Percentiles rank a stretch among this genome's conserved stretches.
Evolutionary conservation across 2,888 invertebrate genomes (phyloP).

Genomic region (Apodemia mormo): DNA sequence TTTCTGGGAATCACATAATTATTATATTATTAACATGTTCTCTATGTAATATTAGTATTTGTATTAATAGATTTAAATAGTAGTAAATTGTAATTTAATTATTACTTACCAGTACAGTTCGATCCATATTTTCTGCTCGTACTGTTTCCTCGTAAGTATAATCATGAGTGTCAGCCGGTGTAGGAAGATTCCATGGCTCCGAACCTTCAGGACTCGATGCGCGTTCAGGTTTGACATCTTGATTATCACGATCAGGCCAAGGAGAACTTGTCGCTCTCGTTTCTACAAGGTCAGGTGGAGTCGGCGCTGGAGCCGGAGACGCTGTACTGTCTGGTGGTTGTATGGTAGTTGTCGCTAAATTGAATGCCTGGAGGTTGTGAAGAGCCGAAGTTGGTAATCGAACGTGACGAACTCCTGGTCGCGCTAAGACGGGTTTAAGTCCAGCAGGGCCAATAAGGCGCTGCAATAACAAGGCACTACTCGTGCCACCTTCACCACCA

Average conservation of each 20-base stretch:
- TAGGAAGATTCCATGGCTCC: conserved; percentile 66
- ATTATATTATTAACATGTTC: not conserved
- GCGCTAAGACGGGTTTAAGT: conserved; percentile 74
- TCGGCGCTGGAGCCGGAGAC: conserved; percentile 54
- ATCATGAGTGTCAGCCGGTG: conserved; percentile 60
- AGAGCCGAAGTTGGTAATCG: conserved; percentile 70
- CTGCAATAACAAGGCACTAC: conserved; percentile 85
- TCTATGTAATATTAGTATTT: not conserved
- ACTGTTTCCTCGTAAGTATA: conserved; percentile 72
- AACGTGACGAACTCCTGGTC: conserved; percentile 81
- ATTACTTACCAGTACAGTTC: conserved; percentile 73
- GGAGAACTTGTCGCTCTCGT: conserved; percentile 63
- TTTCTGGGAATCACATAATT: conserved; percentile 1
- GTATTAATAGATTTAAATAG: too few relatives aligned
- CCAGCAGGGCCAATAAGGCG: conserved; percentile 85
- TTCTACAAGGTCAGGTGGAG: conserved; percentile 67
- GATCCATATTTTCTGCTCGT: conserved; percentile 64
- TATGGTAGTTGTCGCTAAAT: conserved; percentile 55
- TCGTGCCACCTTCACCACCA: conserved; percentile 72
- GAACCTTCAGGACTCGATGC: conserved; percentile 67
- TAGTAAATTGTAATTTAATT: not conserved
- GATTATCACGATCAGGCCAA: conserved; percentile 60
- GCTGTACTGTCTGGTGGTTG: conserved; percentile 65
- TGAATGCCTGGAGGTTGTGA: conserved; percentile 70
- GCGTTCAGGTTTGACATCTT: conserved; percentile 59